Evolutionary conservation across 2,888 invertebrate genomes (phyloP), one percentile per base, ranked within the genome.

Genomic region (Lasius platythorax): DNA sequence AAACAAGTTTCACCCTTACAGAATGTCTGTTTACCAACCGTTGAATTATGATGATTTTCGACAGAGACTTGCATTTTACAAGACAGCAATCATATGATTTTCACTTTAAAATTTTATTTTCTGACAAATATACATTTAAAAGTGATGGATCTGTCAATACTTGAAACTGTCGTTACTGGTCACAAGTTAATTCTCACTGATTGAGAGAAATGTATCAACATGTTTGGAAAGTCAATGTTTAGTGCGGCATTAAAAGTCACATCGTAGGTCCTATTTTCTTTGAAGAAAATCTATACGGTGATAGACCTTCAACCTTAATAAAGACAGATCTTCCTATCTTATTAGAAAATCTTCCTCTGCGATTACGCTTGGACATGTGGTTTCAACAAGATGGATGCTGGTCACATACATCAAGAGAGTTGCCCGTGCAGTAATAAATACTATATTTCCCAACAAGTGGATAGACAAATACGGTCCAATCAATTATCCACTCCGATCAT

Each of bases 161-260:
- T 23, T 23, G 23, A 23, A 23, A 23, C 23, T 23, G 23, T 23
- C 23, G 23, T 23, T 23, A 23, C 23, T 23, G 23, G 23, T 23
- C 23, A 23, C 23, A 23, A 23, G 23, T 23, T 63, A 64, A 74
- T 74, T 37, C 82, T 56, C 15, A 73, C 64, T 74, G 73, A 46
- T 56, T 82, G 58, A 82, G 46, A 82, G 66, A 66, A 66, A 67
- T 75, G 1, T 75, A 73, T 43, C 23, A 23, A 56, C 40, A 43
- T 53, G 15, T 58, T 30, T 82, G 74, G 74, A 75, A 64, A 18
- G 2, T 82, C n/a, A 82, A 82, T 83, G 75, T 67, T 56, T 58
- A 61, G 37, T 83, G 83, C 37, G 68, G 66, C 11, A 83, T 83
- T 64, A 46, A 15, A 15, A 66, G 18, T 67, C 61, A 58, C 23